phyloP scores from a whole-genome alignment of 2,797 vertebrate genomes.

The Tragelaphus oryx region DNA sequence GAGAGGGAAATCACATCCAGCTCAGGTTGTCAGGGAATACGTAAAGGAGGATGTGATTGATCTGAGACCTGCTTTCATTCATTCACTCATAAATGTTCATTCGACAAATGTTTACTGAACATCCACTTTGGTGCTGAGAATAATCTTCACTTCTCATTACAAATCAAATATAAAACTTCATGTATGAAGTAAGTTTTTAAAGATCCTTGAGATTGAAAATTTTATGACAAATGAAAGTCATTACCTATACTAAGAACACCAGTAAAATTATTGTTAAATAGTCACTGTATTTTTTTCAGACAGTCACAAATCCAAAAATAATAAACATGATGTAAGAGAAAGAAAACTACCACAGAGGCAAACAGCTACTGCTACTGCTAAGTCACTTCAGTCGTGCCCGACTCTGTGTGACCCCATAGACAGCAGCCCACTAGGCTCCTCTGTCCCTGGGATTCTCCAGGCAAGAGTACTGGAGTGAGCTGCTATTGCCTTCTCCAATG shows the following conservation, averaged over 20 bases:
- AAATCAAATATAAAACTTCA: slow-evolving; percentile 20
- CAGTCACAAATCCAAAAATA: background rate
- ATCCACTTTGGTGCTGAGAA: background rate
- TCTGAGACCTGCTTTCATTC: background rate
- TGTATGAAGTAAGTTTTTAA: background rate
- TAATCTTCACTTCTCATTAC: slow-evolving; percentile 11
- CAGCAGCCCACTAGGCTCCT: too few species aligned
- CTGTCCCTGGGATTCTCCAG: too few species aligned
- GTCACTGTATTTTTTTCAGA: background rate
- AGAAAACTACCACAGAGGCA: background rate
- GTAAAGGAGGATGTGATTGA: background rate
- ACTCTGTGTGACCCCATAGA: too few species aligned
- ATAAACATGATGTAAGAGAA: background rate
- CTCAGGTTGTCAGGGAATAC: background rate
- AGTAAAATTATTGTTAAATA: slow-evolving; percentile 3
- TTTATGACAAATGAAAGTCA: background rate
- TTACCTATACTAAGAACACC: background rate
- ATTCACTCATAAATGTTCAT: background rate
- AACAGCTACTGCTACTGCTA: background rate
- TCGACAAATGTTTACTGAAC: background rate
- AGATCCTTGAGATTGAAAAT: slow-evolving; percentile 1
- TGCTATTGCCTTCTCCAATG: too few species aligned
- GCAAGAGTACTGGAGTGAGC: too few species aligned
- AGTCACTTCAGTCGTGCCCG: too few species aligned
- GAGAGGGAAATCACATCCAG: background rate